Conservation (phyloP, 1,140 invertebrate genomes). For the Acromyrmex heyeri region DNA sequence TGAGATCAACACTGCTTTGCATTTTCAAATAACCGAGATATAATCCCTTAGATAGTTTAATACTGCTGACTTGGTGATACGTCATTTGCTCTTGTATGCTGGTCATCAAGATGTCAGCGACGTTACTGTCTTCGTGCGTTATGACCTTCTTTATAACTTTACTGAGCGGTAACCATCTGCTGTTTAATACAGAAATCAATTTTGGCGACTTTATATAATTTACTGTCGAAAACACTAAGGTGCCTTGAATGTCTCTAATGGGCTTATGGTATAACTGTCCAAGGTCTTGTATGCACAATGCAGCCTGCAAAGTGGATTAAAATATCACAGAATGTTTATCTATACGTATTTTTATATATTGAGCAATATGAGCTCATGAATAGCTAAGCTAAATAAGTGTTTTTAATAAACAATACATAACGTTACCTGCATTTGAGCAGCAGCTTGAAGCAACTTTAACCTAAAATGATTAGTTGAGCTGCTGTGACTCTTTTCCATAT, state of each 20-base stretch:
- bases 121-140: constrained; percentile 91
- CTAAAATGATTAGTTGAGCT: constrained; percentile 96
- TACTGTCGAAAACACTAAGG: constrained; percentile 95
- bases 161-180: constrained; percentile 94
- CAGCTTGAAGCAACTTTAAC: constrained; percentile 96
- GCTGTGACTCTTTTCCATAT: constrained; percentile 97
- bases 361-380: background rate
- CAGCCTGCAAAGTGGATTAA: constrained; percentile 86
- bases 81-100: constrained; percentile 96
- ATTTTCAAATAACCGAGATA: constrained; percentile 98
- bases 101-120: constrained; percentile 93
- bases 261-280: constrained; percentile 97
- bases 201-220: constrained; percentile 95
- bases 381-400: background rate
- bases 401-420: background rate
- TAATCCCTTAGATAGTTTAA: constrained; percentile 93
- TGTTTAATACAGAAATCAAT: constrained; percentile 93
- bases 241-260: constrained; percentile 94
- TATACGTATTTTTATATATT: background rate
- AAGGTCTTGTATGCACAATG: constrained; percentile 95
- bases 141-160: constrained; percentile 90
- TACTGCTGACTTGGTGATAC: constrained; percentile 95
- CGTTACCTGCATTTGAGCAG: constrained; percentile 96
- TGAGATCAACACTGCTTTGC: constrained; percentile 97
- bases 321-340: background rate